Conservation (phyloP, 2,797 vertebrate genomes). For the Centroberyx gerrardi region DNA sequence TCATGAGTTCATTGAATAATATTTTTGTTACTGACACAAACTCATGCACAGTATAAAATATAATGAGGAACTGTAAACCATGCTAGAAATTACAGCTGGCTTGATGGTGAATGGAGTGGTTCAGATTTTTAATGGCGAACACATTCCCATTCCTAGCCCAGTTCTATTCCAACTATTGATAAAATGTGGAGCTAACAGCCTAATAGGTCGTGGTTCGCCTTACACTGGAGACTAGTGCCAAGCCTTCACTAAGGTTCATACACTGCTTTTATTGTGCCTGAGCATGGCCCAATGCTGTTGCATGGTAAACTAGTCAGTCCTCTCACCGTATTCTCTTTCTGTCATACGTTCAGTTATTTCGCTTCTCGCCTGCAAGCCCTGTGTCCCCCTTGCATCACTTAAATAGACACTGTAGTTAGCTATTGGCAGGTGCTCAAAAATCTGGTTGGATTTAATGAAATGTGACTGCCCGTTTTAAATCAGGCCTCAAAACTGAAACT, state of each 20-base stretch:
- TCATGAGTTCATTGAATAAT: conserved; percentile 12
- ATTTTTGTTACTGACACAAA: conserved; percentile 40
- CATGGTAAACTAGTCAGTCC: conserved; percentile 43
- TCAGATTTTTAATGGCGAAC: conserved; percentile 59
- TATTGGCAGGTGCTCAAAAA: conserved; percentile 75
- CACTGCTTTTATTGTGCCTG: conserved; percentile 56
- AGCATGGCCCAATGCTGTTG: conserved; percentile 25
- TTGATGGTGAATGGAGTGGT: conserved; percentile 43
- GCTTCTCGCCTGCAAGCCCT: conserved; percentile 40
- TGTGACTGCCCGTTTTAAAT: conserved; percentile 78
- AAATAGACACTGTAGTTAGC: conserved; percentile 52
- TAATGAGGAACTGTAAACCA: conserved; percentile 55
- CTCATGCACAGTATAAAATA: conserved; percentile 31
- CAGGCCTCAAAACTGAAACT: conserved; percentile 67
- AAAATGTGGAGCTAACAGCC: conserved; percentile 49
- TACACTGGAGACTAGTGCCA: conserved; percentile 56
- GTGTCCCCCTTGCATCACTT: conserved; percentile 62
- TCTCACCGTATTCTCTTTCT: conserved; percentile 61
- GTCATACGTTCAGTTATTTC: conserved; percentile 53
- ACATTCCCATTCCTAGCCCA: conserved; percentile 38
- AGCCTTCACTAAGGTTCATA: conserved; percentile 40
- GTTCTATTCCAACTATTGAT: conserved; percentile 71
- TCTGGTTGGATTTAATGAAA: conserved; percentile 80
- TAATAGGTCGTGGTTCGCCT: conserved; percentile 55
- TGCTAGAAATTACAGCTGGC: conserved; percentile 25